These are phyloP conservation scores for Sebastes itinus DNA, from an alignment of 2,797 vertebrate species.

Conservation along the genomic window DNA sequence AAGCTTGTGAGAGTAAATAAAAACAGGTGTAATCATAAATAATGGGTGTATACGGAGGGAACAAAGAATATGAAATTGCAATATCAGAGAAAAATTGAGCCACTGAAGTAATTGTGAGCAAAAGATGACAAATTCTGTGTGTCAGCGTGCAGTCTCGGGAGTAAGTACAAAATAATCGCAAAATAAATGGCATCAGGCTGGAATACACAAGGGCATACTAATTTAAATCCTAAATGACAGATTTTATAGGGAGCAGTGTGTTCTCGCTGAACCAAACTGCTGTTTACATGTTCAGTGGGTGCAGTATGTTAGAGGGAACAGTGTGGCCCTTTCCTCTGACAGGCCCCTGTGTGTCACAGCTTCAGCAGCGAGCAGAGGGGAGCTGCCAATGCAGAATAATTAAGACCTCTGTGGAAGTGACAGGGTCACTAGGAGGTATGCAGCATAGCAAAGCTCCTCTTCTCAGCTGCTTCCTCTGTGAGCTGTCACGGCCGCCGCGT, in stretches of 20 bases:
- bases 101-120: neutral
- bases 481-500: slow-evolving; percentile 78
- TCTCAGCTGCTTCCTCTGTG: slow-evolving; percentile 84
- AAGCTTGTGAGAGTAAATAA: neutral
- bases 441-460: slow-evolving; percentile 75
- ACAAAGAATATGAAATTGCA: slow-evolving; percentile 16
- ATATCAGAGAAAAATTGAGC: neutral
- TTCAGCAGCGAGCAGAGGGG: slow-evolving; percentile 70
- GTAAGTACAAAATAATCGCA: slow-evolving; percentile 35
- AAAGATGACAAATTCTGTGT: slow-evolving; percentile 7
- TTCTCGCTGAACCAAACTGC: slow-evolving; percentile 7
- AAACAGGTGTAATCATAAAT: slow-evolving; percentile 1
- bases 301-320: slow-evolving; percentile 41
- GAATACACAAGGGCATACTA: neutral
- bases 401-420: slow-evolving; percentile 85
- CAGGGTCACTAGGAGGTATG: slow-evolving; percentile 82
- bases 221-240: slow-evolving; percentile 33
- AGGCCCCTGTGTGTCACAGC: slow-evolving; percentile 58
- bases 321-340: slow-evolving; percentile 62
- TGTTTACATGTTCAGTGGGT: slow-evolving; percentile 56
- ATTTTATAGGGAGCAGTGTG: slow-evolving; percentile 20
- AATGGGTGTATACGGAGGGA: neutral
- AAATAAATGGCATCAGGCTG: slow-evolving; percentile 1
- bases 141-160: neutral
- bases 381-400: slow-evolving; percentile 81